A percentile compares a stretch with the other conserved stretches of the same genome.
phyloP scores from a whole-genome alignment of 2,888 invertebrate genomes.

The Charanyca ferruginea region DNA sequence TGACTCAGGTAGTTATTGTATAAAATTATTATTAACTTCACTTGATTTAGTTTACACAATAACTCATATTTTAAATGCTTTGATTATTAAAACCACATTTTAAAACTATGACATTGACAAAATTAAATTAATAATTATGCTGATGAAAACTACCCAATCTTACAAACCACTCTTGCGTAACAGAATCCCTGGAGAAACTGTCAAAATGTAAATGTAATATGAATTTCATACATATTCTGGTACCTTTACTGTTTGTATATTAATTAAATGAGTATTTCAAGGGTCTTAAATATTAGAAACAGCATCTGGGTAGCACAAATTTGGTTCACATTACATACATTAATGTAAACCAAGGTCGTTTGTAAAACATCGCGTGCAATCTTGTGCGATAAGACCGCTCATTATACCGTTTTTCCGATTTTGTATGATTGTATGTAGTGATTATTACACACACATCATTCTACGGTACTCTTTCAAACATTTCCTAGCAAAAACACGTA shows the following conservation, averaged over 20 bases:
- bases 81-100: neutral
- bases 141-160: neutral
- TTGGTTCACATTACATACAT: neutral
- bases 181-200: conserved; percentile 11
- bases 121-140: neutral
- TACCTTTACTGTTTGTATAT: conserved; percentile 1
- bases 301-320: neutral
- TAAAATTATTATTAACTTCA: neutral
- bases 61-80: neutral
- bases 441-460: too few relatives aligned
- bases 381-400: too few relatives aligned
- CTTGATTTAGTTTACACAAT: neutral
- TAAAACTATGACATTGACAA: neutral
- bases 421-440: too few relatives aligned
- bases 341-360: neutral
- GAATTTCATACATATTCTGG: conserved; percentile 43
- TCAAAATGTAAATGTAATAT: conserved; percentile 37
- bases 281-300: neutral
- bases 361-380: too few relatives aligned
- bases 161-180: neutral
- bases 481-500: neutral
- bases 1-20: neutral
- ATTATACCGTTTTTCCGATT: too few relatives aligned
- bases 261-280: neutral
- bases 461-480: neutral